These are phyloP conservation scores for Magallana gigas DNA, from an alignment of 1,140 invertebrate genomes.

Conservation along the genomic window DNA sequence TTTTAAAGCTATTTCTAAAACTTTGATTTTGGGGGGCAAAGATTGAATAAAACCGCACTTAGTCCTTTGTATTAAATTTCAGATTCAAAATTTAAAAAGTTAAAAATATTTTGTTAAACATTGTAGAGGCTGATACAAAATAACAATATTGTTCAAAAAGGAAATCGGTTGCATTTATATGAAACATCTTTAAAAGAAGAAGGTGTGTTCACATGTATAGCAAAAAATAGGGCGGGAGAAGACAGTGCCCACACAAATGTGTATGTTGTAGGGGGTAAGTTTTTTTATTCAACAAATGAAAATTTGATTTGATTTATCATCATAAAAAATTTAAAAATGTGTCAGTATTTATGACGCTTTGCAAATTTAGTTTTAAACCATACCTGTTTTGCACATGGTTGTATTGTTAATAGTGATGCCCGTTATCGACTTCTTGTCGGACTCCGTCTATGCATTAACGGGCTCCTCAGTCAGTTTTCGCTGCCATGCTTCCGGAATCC, in stretches of 20 bases:
- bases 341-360: background rate
- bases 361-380: background rate
- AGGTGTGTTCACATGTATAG: background rate
- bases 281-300: background rate
- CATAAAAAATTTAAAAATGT: too few species aligned
- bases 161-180: background rate
- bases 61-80: background rate
- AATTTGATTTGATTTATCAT: too few species aligned
- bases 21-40: too few species aligned
- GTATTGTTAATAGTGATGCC: background rate
- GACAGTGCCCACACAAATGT: background rate
- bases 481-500: conserved; percentile 24
- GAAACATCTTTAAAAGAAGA: background rate
- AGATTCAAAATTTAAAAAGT: background rate
- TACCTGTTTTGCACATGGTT: background rate
- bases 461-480: conserved; percentile 7
- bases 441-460: background rate
- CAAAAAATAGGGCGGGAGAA: background rate
- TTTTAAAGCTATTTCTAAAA: too few species aligned
- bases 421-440: background rate
- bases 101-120: background rate
- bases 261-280: background rate
- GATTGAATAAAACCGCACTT: too few species aligned
- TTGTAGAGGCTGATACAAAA: background rate
- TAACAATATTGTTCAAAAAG: background rate